A percentile compares a stretch with the other conserved stretches of the same genome.
Evolutionary conservation across 2,113 vertebrate species (phyloP).

Genomic region (Sitta europaea): DNA sequence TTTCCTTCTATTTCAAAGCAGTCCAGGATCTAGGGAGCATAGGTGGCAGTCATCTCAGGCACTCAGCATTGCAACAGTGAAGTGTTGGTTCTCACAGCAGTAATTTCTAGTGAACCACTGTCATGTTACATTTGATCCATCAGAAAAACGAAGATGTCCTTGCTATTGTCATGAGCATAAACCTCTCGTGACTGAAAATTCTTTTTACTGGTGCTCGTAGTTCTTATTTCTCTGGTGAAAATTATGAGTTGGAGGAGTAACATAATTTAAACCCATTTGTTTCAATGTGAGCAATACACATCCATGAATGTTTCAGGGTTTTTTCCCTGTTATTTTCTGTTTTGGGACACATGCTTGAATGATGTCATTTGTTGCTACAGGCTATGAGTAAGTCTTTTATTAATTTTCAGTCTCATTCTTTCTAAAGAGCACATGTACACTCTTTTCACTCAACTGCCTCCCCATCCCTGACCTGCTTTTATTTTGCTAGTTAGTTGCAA

Average conservation of each 20-base stretch:
- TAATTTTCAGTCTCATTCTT: slow-evolving; percentile 25
- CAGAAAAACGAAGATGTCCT: background rate
- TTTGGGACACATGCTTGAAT: background rate
- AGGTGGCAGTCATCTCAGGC: background rate
- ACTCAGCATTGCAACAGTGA: rapidly evolving
- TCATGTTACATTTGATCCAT: background rate
- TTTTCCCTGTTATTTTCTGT: background rate
- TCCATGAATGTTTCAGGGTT: background rate
- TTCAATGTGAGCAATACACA: background rate
- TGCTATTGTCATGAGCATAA: background rate
- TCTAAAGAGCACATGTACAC: background rate
- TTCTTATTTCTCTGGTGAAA: background rate
- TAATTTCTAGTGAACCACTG: background rate
- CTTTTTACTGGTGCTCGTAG: background rate
- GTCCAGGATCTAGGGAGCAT: background rate
- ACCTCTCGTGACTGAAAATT: background rate
- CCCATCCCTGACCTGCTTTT: slow-evolving; percentile 6
- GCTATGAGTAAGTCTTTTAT: background rate
- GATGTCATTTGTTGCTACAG: slow-evolving; percentile 5
- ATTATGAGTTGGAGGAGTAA: background rate
- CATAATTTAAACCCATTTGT: background rate
- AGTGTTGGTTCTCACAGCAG: background rate
- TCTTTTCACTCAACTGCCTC: slow-evolving; percentile 9
- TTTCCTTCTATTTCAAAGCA: background rate
- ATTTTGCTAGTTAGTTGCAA: slow-evolving; percentile 43